phyloP scores from a whole-genome alignment of 1,140 invertebrate genomes.

The Trichoplusia ni region DNA sequence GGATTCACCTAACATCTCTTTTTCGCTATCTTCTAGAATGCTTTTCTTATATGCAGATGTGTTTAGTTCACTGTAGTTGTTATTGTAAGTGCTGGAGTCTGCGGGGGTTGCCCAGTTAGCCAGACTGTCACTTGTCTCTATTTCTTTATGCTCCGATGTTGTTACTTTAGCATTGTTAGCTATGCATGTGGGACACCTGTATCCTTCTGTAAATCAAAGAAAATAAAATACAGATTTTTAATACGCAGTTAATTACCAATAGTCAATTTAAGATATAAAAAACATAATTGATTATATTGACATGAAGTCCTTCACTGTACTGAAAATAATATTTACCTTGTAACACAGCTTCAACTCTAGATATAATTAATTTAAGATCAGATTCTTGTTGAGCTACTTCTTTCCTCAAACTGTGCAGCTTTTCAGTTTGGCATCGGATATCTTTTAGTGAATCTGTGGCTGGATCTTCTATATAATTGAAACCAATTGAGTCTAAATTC shows the following conservation, averaged over 20 bases:
- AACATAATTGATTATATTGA: neutral
- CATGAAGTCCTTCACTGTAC: neutral
- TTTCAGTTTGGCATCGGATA: conserved; percentile 85
- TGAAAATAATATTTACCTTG: conserved; percentile 46
- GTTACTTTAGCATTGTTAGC: conserved; percentile 55
- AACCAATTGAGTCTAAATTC: conserved; percentile 85
- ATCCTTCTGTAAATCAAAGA: conserved; percentile 65
- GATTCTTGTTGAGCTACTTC: conserved; percentile 84
- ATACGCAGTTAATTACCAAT: conserved; percentile 2
- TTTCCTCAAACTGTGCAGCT: conserved; percentile 84
- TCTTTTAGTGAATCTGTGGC: conserved; percentile 84
- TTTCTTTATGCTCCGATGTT: conserved; percentile 69
- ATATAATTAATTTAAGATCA: conserved; percentile 80
- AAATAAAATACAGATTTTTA: conserved; percentile 5
- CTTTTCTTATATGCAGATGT: conserved; percentile 49
- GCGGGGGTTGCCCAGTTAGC: conserved; percentile 61
- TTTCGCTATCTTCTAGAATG: conserved; percentile 32
- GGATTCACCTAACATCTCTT: conserved; percentile 40
- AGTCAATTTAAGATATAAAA: neutral
- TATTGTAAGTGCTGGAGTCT: conserved; percentile 60
- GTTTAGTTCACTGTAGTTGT: conserved; percentile 57
- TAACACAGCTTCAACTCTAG: conserved; percentile 64
- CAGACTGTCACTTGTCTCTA: conserved; percentile 71
- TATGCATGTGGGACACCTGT: conserved; percentile 68
- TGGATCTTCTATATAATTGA: conserved; percentile 85